A percentile compares a stretch with the other conserved stretches of the same genome.
Conservation (phyloP, 1,140 invertebrate species). For the Procambarus virginalis region DNA sequence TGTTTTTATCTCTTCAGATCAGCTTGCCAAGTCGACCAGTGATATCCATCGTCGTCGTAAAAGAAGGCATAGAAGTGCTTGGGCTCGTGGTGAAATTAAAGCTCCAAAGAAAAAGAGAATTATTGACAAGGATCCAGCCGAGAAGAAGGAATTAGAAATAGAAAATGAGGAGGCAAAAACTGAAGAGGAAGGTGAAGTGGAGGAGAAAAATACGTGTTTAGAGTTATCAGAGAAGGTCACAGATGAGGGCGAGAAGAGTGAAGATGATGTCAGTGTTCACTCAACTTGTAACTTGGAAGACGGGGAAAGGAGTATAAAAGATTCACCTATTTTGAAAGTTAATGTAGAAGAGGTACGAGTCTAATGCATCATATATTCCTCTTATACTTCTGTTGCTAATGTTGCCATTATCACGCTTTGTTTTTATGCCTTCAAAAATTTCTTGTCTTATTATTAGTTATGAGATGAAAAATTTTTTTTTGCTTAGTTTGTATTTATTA, state of each 20-base stretch:
- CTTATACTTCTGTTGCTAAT: no score
- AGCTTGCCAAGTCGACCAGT: slow-evolving; percentile 6
- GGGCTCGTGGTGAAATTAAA: slow-evolving; percentile 58
- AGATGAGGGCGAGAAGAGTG: slow-evolving; percentile 43
- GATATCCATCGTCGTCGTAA: slow-evolving; percentile 43
- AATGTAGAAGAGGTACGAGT: not conserved
- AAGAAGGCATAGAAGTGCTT: slow-evolving; percentile 37
- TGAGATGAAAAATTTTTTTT: no score
- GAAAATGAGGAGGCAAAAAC: slow-evolving; percentile 22
- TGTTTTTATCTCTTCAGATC: not conserved
- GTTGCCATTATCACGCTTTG: no score
- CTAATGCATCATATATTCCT: not conserved
- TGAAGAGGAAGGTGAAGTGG: slow-evolving; percentile 19
- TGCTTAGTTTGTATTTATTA: no score
- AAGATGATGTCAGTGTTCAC: slow-evolving; percentile 49
- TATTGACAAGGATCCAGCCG: slow-evolving; percentile 39
- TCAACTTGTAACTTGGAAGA: slow-evolving; percentile 47
- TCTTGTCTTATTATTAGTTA: no score
- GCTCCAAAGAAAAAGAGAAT: slow-evolving; percentile 41
- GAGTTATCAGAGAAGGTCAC: slow-evolving; percentile 19
- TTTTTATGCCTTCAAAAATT: no score
- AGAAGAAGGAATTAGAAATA: slow-evolving; percentile 41
- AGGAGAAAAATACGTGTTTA: slow-evolving; percentile 11
- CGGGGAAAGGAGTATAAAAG: not conserved
- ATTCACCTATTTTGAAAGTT: not conserved